A percentile compares a stretch with the other conserved stretches of the same genome.
These are phyloP conservation scores for Plemyria rubiginata DNA, from an alignment of 2,888 invertebrate genomes.

Conservation along the genomic window DNA sequence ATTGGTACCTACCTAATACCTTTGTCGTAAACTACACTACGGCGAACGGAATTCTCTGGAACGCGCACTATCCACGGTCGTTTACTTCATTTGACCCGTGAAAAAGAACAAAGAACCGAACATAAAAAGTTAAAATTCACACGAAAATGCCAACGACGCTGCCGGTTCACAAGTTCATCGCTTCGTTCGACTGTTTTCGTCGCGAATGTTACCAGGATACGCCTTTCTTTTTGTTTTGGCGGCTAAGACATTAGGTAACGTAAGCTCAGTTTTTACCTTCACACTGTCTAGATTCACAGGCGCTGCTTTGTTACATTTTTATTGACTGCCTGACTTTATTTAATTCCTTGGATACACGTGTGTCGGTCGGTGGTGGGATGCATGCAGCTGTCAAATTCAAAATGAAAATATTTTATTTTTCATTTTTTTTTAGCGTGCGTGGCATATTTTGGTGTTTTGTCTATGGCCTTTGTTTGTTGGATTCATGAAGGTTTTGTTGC, in stretches of 20 bases:
- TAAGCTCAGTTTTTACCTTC: conserved; percentile 36
- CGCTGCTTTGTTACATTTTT: too few species aligned
- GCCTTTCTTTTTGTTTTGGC: conserved; percentile 51
- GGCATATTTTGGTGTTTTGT: conserved; percentile 55
- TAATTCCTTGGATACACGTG: conserved; percentile 51
- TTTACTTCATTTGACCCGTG: conserved; percentile 80
- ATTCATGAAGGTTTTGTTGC: too few species aligned
- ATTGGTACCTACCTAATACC: conserved; percentile 57
- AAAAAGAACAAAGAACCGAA: conserved; percentile 79
- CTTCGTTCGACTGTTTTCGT: conserved; percentile 68
- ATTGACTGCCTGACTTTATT: conserved; percentile 29
- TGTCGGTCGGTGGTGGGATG: conserved; percentile 50
- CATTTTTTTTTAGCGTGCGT: conserved; percentile 56
- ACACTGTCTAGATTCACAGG: conserved; percentile 25
- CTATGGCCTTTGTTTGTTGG: too few species aligned
- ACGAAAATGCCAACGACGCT: conserved; percentile 80
- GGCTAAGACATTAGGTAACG: conserved; percentile 36
- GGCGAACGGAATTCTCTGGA: conserved; percentile 72
- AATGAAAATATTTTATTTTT: conserved; percentile 52
- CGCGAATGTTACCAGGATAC: conserved; percentile 77
- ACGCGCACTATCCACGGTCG: conserved; percentile 67
- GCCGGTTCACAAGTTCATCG: conserved; percentile 84
- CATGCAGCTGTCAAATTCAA: conserved; percentile 62
- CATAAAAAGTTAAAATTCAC: conserved; percentile 74
- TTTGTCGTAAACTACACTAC: conserved; percentile 79